Percentiles rank a stretch among this genome's conserved stretches.
Evolutionary conservation across 2,888 invertebrate species (phyloP).

Genomic region (Watsonalla cultraria): DNA sequence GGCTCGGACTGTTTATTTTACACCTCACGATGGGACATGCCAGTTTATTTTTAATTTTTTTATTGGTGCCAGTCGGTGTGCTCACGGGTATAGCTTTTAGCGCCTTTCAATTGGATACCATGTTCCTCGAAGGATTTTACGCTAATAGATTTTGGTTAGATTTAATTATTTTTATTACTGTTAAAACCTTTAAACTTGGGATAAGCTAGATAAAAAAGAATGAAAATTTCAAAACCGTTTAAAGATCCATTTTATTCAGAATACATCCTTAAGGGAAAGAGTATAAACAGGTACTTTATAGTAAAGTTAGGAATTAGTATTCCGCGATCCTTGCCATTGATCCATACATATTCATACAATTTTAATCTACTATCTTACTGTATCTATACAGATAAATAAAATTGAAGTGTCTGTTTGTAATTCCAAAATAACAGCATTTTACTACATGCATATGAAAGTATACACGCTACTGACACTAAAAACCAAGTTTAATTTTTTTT

Average conservation of each 20-base stretch:
- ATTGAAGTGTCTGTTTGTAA: too few species aligned
- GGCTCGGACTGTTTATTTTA: conserved; percentile 72
- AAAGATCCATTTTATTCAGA: too few species aligned
- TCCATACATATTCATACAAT: conserved; percentile 27
- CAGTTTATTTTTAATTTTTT: conserved; percentile 55
- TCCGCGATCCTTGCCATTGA: conserved; percentile 8
- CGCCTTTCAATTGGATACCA: conserved; percentile 45
- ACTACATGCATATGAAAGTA: too few species aligned
- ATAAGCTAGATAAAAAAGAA: too few species aligned
- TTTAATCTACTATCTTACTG: conserved; percentile 18
- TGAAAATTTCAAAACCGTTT: too few species aligned
- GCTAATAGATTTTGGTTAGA: conserved; percentile 35
- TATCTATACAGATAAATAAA: conserved; percentile 18
- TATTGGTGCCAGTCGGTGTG: conserved; percentile 35
- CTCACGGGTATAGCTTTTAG: conserved; percentile 49
- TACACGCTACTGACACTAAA: too few species aligned
- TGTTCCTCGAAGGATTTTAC: conserved; percentile 32
- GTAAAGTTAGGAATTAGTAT: too few species aligned
- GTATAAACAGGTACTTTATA: too few species aligned
- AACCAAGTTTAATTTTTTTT: too few species aligned
- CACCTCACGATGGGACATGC: conserved; percentile 69
- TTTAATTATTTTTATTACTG: conserved; percentile 7
- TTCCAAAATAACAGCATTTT: too few species aligned
- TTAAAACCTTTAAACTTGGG: background rate
- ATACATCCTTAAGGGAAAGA: too few species aligned